These are phyloP conservation scores for Hydropsyche betteni DNA, from an alignment of 2,888 invertebrate species.

Conservation along the genomic window DNA sequence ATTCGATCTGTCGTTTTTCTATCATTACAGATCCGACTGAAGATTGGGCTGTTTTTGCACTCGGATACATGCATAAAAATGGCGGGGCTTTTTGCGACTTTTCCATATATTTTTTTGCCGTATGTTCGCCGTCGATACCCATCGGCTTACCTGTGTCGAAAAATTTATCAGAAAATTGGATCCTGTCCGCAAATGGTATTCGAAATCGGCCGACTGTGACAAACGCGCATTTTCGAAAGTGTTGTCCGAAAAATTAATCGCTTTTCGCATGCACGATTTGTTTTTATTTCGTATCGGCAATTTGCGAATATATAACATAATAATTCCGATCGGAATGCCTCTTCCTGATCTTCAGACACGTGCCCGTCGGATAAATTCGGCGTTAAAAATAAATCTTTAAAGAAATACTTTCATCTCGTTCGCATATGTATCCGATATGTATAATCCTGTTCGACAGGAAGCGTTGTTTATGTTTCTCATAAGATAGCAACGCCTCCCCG, in stretches of 20 bases:
- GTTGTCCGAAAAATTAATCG: background rate
- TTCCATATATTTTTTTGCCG: no score
- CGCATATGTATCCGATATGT: constrained; percentile 7
- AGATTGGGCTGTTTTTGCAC: no score
- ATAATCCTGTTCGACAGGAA: constrained; percentile 30
- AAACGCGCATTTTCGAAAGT: constrained; percentile 25
- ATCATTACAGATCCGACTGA: no score
- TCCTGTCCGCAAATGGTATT: constrained; percentile 28
- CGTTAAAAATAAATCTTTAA: no score
- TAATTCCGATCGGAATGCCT: background rate
- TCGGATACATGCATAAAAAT: no score
- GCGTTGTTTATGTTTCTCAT: constrained; percentile 38
- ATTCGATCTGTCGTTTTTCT: background rate
- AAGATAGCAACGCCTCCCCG: constrained; percentile 34
- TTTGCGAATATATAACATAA: background rate
- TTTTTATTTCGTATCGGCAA: no score
- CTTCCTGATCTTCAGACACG: background rate
- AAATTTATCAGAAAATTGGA: constrained; percentile 32
- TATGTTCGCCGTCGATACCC: background rate
- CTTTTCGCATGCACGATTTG: no score
- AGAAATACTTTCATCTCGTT: background rate
- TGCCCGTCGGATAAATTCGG: no score
- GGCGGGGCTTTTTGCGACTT: no score
- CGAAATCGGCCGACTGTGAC: constrained; percentile 14
- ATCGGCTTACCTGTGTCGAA: background rate